These are phyloP conservation scores for Siniperca undulata DNA, from an alignment of 2,797 vertebrate genomes.

Conservation along the genomic window DNA sequence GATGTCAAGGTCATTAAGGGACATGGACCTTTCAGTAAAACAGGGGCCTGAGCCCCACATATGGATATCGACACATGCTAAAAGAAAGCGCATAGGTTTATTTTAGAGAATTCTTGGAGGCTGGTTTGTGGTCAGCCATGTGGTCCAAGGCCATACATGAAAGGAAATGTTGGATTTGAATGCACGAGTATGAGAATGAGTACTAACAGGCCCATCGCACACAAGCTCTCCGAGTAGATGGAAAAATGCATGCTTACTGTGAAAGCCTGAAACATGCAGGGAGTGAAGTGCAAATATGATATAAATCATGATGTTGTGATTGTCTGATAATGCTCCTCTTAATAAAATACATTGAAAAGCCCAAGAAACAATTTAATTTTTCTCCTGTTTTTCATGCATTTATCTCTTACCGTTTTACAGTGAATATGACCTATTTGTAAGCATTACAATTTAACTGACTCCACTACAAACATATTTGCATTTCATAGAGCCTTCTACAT, in stretches of 20 bases:
- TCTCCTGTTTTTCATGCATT: conserved; percentile 10
- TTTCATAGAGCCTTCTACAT: conserved; percentile 14
- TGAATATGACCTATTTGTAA: background rate
- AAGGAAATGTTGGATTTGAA: conserved; percentile 78
- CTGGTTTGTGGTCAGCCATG: conserved; percentile 82
- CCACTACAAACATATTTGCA: background rate
- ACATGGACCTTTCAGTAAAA: conserved; percentile 51
- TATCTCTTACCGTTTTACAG: background rate
- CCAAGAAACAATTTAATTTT: background rate
- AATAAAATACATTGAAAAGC: background rate
- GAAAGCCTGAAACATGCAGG: conserved; percentile 24
- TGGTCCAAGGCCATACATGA: conserved; percentile 79
- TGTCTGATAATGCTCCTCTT: conserved; percentile 15
- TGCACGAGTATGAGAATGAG: conserved; percentile 42
- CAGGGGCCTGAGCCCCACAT: conserved; percentile 57
- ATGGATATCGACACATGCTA: conserved; percentile 68
- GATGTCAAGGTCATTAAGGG: conserved; percentile 70
- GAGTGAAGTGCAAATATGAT: conserved; percentile 34
- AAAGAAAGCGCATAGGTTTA: conserved; percentile 83
- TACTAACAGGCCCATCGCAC: conserved; percentile 62
- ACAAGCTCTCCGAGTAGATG: conserved; percentile 30
- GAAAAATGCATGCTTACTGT: conserved; percentile 27
- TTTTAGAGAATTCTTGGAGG: conserved; percentile 81
- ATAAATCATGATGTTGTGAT: conserved; percentile 5
- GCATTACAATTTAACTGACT: background rate